phyloP scores from a whole-genome alignment of 1,140 invertebrate genomes.

The Mactra quadrangularis region DNA sequence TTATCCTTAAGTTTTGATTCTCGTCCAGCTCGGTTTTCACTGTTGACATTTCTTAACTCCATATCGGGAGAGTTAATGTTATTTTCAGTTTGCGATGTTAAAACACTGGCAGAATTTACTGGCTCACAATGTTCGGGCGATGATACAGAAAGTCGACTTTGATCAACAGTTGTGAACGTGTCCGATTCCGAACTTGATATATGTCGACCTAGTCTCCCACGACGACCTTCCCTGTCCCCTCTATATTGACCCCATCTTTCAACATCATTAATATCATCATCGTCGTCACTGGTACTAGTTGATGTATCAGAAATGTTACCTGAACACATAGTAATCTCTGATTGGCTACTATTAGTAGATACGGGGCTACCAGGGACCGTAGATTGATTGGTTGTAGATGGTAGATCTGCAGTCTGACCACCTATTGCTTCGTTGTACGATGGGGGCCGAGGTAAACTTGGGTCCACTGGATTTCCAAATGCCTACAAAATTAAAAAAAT shows the following conservation, averaged over 20 bases:
- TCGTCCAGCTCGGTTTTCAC: background rate
- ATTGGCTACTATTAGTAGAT: conserved; percentile 56
- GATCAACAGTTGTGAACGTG: background rate
- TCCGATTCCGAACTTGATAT: conserved; percentile 41
- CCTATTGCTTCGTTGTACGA: conserved; percentile 32
- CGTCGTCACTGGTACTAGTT: conserved; percentile 50
- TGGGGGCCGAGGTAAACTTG: conserved; percentile 34
- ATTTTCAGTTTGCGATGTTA: too few species aligned
- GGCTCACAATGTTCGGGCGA: background rate
- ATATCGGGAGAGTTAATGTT: too few species aligned
- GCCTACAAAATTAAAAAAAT: conserved; percentile 27
- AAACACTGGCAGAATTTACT: too few species aligned
- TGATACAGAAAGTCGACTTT: too few species aligned
- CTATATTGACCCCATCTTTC: conserved; percentile 25
- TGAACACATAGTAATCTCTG: conserved; percentile 39
- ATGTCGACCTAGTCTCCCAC: conserved; percentile 24
- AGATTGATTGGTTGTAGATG: background rate
- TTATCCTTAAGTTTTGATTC: background rate
- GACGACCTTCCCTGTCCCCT: conserved; percentile 34
- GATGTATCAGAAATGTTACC: conserved; percentile 47
- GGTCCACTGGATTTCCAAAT: conserved; percentile 54
- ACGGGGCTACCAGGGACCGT: conserved; percentile 40
- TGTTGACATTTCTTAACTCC: background rate
- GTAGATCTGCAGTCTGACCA: background rate
- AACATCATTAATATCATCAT: too few species aligned